Evolutionary conservation across 2,113 vertebrate species (phyloP), one percentile per base, ranked within the genome.

Genomic region (Ursus arctos): DNA sequence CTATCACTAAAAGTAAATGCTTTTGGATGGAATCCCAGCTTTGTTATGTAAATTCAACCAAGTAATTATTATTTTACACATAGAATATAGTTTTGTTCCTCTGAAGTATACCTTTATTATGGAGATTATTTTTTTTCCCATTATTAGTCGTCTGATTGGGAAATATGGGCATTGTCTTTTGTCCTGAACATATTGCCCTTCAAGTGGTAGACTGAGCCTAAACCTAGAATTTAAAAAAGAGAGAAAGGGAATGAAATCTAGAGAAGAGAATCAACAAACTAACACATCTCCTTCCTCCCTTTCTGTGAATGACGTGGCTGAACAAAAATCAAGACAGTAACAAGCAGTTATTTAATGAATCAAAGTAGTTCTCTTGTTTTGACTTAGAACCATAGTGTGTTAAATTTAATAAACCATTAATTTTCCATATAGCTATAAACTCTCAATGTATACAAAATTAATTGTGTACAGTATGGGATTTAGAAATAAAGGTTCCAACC

Each of bases 291-390:
- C 6, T n/a, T 72, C n/a, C 16, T 36, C 7, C 86, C 87, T 92
- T 67, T 65, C 33, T 86, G 47, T 77, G 49, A 96, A 88, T 69
- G 67, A 83, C 43, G n/a, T 88, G 59, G 26, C n/a, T 88, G 26
- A 88, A 40, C 43, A 55, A 40, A 92, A 92, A 94, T 92, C 57
- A 92, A 76, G 57, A 82, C 21, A 83, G 40, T 55, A 77, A 61
- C 49, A 88, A 95, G 31, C 10, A 76, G 40, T 83, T n/a, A 83
- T 59, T 82, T 88, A 96, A 93, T 65, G 63, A 95, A 96, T 91
- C 53, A 79, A 93, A 91, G 40, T 67, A 84, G 31, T 86, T 83
- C 59, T 57, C 21, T 76, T 59, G 10, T 80, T 93, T 91, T 74
- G 55, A 33, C 83, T 91, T 77, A 94, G 51, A 94, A 94, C 81